A percentile compares a stretch with the other conserved stretches of the same genome.
Conservation (phyloP, 2,113 vertebrate genomes). For the Hyaena hyaena region DNA sequence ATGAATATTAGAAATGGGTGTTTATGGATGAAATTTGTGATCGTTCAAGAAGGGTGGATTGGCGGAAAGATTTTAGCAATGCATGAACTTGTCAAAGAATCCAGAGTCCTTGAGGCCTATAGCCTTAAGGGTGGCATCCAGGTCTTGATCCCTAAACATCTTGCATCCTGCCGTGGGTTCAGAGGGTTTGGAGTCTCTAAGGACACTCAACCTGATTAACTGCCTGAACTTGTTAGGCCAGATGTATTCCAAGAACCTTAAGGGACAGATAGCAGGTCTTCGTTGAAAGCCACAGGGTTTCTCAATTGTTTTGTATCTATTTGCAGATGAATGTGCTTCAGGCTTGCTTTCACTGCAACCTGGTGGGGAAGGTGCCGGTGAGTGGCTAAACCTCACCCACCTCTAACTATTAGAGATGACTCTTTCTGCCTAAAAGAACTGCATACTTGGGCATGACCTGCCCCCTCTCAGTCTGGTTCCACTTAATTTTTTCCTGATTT, state of each 20-base stretch:
- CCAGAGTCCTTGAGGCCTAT: background rate
- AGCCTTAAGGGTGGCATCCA: background rate
- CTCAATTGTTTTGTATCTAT: background rate
- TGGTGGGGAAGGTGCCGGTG: background rate
- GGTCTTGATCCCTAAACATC: background rate
- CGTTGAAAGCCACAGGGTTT: background rate
- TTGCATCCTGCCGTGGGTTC: background rate
- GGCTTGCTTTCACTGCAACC: background rate
- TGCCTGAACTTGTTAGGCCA: background rate
- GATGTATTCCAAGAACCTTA: background rate
- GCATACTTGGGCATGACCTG: background rate
- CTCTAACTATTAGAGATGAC: background rate
- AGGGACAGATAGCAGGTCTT: background rate
- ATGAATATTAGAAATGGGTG: background rate
- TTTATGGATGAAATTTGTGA: background rate
- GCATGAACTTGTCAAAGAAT: background rate
- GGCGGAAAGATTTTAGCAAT: slow-evolving; percentile 1
- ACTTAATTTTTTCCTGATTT: background rate
- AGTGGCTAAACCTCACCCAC: background rate
- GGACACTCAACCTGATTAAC: background rate
- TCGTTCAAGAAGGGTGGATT: background rate
- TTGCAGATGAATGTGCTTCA: background rate
- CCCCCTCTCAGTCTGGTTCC: background rate
- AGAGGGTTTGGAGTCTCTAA: background rate
- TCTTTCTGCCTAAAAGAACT: background rate